Evolutionary conservation across 2,797 vertebrate species (phyloP).

Genomic region (Botia kubotai): DNA sequence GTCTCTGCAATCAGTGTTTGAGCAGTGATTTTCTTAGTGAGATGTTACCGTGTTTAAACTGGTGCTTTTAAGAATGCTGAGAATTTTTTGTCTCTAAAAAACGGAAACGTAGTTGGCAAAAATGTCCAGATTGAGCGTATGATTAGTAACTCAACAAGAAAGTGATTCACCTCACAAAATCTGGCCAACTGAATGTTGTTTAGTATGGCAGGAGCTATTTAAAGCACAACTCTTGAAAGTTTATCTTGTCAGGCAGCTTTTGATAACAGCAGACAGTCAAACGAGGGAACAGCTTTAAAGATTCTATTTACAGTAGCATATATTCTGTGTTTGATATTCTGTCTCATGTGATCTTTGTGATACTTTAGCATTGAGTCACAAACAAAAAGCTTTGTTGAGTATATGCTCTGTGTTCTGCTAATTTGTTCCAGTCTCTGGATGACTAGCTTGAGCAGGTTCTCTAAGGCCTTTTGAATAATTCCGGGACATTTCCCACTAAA

Average conservation of each 20-base stretch:
- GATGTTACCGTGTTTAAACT: constrained; percentile 7
- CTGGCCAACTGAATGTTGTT: constrained; percentile 38
- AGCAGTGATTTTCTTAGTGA: not conserved
- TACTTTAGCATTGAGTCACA: constrained; percentile 11
- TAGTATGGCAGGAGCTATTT: constrained; percentile 25
- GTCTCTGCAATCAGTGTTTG: too few species aligned
- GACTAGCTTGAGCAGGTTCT: not conserved
- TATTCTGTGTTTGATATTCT: constrained; percentile 24
- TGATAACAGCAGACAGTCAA: constrained; percentile 25
- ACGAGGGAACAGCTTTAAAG: constrained; percentile 4
- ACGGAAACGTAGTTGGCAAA: constrained; percentile 30
- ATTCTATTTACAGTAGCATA: constrained; percentile 34
- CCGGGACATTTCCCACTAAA: not conserved
- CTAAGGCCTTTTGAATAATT: constrained; percentile 26
- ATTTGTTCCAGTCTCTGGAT: not conserved
- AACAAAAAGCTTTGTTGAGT: constrained; percentile 12
- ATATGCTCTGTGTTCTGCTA: constrained; percentile 11
- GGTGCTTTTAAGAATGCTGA: not conserved
- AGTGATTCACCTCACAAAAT: constrained; percentile 44
- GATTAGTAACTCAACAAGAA: constrained; percentile 31
- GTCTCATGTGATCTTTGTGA: constrained; percentile 14
- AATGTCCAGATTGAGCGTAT: constrained; percentile 15
- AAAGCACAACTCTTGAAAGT: constrained; percentile 40
- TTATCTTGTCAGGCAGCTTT: constrained; percentile 37
- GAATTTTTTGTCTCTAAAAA: not conserved